A percentile compares a stretch with the other conserved stretches of the same genome.
Evolutionary conservation across 2,797 vertebrate species (phyloP).

Genomic region (Passerculus sandwichensis): DNA sequence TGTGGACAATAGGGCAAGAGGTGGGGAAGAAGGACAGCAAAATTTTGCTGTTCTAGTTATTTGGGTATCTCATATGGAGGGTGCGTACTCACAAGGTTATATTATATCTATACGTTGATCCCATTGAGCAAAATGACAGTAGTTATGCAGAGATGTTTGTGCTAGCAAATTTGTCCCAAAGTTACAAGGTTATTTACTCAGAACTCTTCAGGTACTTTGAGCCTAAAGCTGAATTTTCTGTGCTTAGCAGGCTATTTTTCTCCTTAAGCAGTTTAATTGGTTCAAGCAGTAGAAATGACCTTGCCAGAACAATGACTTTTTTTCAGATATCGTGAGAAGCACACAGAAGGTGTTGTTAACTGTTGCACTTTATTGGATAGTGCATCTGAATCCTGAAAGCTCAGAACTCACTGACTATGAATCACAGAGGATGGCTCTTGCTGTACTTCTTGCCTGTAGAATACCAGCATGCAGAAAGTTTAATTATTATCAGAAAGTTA

Average conservation of each 20-base stretch:
- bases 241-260: not conserved
- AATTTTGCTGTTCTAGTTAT: not conserved
- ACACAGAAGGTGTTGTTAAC: not conserved
- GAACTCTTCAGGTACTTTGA: not conserved
- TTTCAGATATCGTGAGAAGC: not conserved
- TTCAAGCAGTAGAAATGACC: not conserved
- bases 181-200: not conserved
- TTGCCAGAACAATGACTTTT: not conserved
- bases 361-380: not conserved
- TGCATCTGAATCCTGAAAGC: not conserved
- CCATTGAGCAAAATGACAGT: not conserved
- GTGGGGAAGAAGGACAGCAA: not conserved
- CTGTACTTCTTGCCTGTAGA: not conserved
- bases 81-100: not conserved
- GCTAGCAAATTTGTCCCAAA: not conserved
- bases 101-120: not conserved
- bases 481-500: not conserved
- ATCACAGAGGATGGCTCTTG: not conserved
- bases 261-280: not conserved
- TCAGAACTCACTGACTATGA: not conserved
- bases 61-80: fast-evolving
- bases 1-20: not conserved
- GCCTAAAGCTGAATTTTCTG: not conserved
- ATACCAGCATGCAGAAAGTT: not conserved
- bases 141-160: not conserved